These are phyloP conservation scores for Epinotia ramella DNA, from an alignment of 2,888 invertebrate genomes.

Conservation along the genomic window DNA sequence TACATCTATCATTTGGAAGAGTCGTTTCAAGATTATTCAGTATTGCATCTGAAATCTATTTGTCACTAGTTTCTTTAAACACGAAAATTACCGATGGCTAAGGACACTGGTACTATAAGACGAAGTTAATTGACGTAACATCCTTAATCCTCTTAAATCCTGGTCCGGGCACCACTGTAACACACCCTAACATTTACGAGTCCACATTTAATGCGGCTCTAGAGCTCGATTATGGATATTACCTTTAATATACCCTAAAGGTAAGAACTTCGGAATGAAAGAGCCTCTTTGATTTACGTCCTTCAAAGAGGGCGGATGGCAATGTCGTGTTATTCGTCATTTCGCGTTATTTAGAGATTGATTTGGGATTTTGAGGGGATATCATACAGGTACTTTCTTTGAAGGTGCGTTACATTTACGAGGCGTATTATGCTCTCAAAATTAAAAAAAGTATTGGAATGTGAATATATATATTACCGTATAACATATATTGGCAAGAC, in stretches of 20 bases:
- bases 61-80: background rate
- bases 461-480: background rate
- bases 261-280: constrained; percentile 20
- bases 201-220: constrained; percentile 11
- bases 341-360: constrained; percentile 17
- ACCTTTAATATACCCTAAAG: constrained; percentile 34
- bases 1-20: too few species aligned
- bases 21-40: too few species aligned
- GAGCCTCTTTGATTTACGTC: constrained; percentile 28
- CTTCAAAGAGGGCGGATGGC: constrained; percentile 13
- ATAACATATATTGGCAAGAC: background rate
- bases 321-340: constrained; percentile 15
- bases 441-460: background rate
- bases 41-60: background rate
- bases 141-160: background rate
- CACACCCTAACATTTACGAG: constrained; percentile 14
- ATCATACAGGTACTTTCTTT: background rate
- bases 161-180: constrained; percentile 22
- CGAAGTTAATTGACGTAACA: background rate
- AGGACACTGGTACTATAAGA: background rate
- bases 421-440: background rate
- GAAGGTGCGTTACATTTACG: background rate
- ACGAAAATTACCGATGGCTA: background rate
- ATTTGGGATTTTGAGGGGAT: background rate
- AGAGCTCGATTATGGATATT: constrained; percentile 37